Base-by-base conservation (phyloP, 2,888 invertebrate species). In the Drosophila mettleri region DNA sequence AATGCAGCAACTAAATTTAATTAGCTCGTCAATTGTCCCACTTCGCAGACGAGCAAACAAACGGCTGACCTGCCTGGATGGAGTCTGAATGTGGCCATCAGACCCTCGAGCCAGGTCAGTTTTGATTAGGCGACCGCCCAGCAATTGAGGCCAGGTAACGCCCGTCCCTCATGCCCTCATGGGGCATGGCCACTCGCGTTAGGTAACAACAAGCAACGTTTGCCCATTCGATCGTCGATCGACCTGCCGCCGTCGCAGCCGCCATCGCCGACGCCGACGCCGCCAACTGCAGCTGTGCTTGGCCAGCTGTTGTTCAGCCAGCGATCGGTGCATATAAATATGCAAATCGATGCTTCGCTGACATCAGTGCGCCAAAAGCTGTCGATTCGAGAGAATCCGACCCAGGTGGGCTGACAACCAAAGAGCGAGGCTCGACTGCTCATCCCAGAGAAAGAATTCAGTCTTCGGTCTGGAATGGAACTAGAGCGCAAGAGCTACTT, bases 21-120 rank as follows among this genome's bases (percentile, higher is more conserved):
- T 85, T 87, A 87, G 83, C 64, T 69, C 52, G 78, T 78, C 85
- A 87, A 85, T 85, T 85, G 87, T 85, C 67, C 70, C 67, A 66
- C 66, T 63, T 48, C 61, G 57, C 20, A 16, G 27, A 9, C 52
- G 33, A 34, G 34, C 45, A 48, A 3, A 52, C 49, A 33, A 34
- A 31, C 48, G 34, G 34, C n/a, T n/a, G 16, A 9, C 3, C 36
- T 2, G 8, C 22, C 1, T 22, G 2, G 48, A 20, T 33, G 48
- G 31, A 33, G 31, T 33, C 14, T 31, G 14, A 22, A 7, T 8
- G 2, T 24, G 3, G 46, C 46, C 52, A 33, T 48, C 59, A 58
- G 45, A 51, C 20, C 43, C 38, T 51, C 34, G 41, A 14, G 14
- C 27, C 63, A 74, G 60, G 54, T 61, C 60, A 70, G 54, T 63